Base-by-base conservation (phyloP, 2,113 vertebrate species). In the Semicossyphus pulcher region DNA sequence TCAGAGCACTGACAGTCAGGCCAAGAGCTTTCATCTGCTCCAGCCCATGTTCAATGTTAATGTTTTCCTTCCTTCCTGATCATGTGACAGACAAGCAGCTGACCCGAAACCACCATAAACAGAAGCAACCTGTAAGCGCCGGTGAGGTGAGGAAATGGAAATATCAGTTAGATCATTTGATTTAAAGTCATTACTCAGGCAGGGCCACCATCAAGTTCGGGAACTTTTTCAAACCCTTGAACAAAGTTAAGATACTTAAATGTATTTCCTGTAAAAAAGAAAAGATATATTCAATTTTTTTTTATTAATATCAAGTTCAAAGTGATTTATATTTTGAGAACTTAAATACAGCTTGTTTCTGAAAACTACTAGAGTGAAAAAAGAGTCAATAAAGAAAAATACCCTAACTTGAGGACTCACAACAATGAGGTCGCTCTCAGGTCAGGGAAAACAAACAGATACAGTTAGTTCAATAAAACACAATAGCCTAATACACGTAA, bases 51-150 rank as follows among this genome's bases (percentile, higher is more conserved):
- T 90, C 89, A 87, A 90, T 87, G 89, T 92, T 92, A 90, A 92
- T 92, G 90, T 92, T 92, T 87, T 91, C 72, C 86, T 86, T 89
- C 91, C 86, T 71, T 72, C 83, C 81, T 90, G 90, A 88, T 91
- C 90, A 89, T 90, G 89, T 91, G 90, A 92, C 90, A 85, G 91
- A 92, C 90, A 92, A 90, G 91, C 83, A 90, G 91, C 84, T 92
- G 91, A 92, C 90, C 91, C 87, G 88, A 88, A 91, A 89, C 90
- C 88, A 69, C 75, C 84, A 79, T 57, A 83, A 90, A 89, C 85
- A 90, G 71, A 39, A 29, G 74, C 80, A 63, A 82, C 78, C 81
- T 84, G 83, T 85, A 81, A 73, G 67, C 67, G 80, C 81, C n/a
- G n/a, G 78, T 72, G 58, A 80, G 37, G 78, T 79, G 73, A 78